Base-by-base conservation (phyloP, 2,113 vertebrate species). In the Psophia crepitans region DNA sequence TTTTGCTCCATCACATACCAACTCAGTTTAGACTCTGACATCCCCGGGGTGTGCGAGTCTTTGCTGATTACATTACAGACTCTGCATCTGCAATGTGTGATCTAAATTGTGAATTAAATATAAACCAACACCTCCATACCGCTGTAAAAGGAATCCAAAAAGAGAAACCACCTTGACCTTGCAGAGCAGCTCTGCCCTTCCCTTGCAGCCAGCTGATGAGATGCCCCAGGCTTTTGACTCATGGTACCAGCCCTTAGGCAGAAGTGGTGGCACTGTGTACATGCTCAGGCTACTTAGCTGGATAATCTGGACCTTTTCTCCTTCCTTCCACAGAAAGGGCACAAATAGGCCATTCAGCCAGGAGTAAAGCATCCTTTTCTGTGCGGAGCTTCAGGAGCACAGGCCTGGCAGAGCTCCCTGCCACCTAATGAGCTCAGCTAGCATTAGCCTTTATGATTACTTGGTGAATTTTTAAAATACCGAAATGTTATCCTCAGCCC, bases 401-500 rank as follows among this genome's bases (percentile, higher is more conserved):
- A 83, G 83, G 83, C 90, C 93, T 96, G 92, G 87, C 89, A 93
- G 71, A 90, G 78, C 80, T 97, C 90, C 12, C 88, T 90, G 87
- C 89, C 64, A 95, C 87, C 91, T 78, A 89, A 91, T 6, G 0
- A 96, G 90, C 78, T 94, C 95, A 94, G 86, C 68, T 64, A 73
- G 95, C 78, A 54, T 91, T 75, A 84, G 93, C 83, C 91, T 96
- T 96, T 86, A 89, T 97, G 98, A 98, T 98, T 98, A 98, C 98
- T 97, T 97, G 95, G 97, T 97, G 97, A 97, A 98, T 98, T 98
- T 98, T 98, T 98, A 68, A 98, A 98, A 98, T 98, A 89, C 96
- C 98, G 98, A 98, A 98, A 99, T 97, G 91, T 97, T 98, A 99
- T 96, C 98, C 98, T 85, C 82, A 60, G 96, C 98, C 98, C 91